phyloP scores from a whole-genome alignment of 2,797 vertebrate species.

The Arnoldichthys spilopterus region DNA sequence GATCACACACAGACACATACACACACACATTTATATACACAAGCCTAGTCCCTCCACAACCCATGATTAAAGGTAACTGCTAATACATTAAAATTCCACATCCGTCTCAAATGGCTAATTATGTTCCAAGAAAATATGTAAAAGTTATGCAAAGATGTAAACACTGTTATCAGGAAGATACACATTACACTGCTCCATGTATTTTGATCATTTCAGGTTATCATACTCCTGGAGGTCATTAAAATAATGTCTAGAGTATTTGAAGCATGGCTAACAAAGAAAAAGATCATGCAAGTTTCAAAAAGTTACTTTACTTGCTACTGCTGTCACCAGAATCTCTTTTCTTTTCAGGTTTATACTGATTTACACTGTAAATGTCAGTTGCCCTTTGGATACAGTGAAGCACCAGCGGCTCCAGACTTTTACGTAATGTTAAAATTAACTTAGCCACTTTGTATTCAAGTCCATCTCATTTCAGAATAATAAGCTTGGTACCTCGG shows the following conservation, averaged over 20 bases:
- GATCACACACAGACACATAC: neutral
- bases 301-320: no score
- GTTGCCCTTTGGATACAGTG: no score
- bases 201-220: neutral
- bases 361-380: no score
- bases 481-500: no score
- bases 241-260: neutral
- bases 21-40: no score
- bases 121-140: neutral
- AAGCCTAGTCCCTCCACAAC: conserved; percentile 28
- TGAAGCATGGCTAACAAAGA: neutral
- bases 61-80: conserved; percentile 21
- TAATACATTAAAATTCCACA: neutral
- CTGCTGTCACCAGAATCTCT: no score
- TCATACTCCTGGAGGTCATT: neutral
- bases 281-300: neutral
- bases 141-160: neutral
- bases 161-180: neutral
- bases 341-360: no score
- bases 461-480: no score
- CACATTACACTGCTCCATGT: neutral
- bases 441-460: no score
- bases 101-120: neutral
- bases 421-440: no score
- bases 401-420: no score